These are phyloP conservation scores for Chelon auratus DNA, from an alignment of 2,797 vertebrate species.

Conservation along the genomic window DNA sequence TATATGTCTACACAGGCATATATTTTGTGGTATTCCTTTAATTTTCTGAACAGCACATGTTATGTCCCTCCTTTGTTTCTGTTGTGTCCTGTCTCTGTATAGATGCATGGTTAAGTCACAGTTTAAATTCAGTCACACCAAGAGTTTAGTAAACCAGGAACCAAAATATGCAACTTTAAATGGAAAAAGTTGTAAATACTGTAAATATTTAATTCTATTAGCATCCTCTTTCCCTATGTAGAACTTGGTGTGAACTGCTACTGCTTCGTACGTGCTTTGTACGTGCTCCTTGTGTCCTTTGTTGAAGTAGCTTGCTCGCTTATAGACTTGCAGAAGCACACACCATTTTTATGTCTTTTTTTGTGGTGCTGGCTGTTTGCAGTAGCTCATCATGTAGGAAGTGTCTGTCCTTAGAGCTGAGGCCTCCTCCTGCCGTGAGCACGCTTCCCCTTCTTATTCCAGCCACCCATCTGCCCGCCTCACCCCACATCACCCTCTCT, in stretches of 20 bases:
- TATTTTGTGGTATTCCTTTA: slow-evolving; percentile 40
- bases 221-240: neutral
- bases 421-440: slow-evolving; percentile 57
- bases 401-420: slow-evolving; percentile 47
- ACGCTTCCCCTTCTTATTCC: slow-evolving; percentile 60
- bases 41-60: slow-evolving; percentile 12
- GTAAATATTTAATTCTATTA: neutral
- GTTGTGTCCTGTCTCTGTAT: slow-evolving; percentile 25
- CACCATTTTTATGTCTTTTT: slow-evolving; percentile 40
- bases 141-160: slow-evolving; percentile 17
- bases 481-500: slow-evolving; percentile 21
- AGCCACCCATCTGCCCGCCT: slow-evolving; percentile 60
- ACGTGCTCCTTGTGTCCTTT: slow-evolving; percentile 20
- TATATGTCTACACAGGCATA: slow-evolving; percentile 45
- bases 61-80: neutral
- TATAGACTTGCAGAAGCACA: slow-evolving; percentile 10
- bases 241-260: slow-evolving; percentile 55
- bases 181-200: neutral
- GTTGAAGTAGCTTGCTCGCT: slow-evolving; percentile 30
- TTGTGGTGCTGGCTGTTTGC: slow-evolving; percentile 61
- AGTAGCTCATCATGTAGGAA: slow-evolving; percentile 42
- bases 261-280: slow-evolving; percentile 34
- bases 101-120: slow-evolving; percentile 43
- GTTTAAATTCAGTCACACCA: slow-evolving; percentile 46
- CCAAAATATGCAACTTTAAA: slow-evolving; percentile 1